phyloP scores from a whole-genome alignment of 2,113 vertebrate genomes.

The Danionella cerebrum region DNA sequence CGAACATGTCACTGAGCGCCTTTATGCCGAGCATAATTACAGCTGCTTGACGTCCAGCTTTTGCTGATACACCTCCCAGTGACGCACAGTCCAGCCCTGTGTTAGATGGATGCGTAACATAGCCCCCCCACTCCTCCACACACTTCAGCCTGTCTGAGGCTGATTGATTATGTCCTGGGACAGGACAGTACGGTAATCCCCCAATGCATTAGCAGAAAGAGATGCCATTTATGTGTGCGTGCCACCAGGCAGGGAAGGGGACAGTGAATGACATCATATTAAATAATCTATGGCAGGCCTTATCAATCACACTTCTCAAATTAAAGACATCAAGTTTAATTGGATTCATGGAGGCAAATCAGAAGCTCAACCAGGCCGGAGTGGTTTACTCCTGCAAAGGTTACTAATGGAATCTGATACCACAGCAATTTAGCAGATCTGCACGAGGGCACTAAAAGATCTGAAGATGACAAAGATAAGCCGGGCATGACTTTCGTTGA shows the following conservation, averaged over 20 bases:
- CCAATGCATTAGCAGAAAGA: slow-evolving; percentile 38
- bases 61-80: slow-evolving; percentile 1
- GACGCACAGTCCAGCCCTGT: slow-evolving; percentile 37
- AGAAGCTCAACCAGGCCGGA: neutral
- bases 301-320: slow-evolving; percentile 30
- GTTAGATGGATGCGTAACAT: slow-evolving; percentile 5
- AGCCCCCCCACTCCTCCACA: neutral
- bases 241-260: neutral
- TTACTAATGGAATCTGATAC: neutral
- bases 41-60: slow-evolving; percentile 17
- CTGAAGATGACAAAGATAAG: no score
- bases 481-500: no score
- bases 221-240: slow-evolving; percentile 29
- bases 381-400: neutral
- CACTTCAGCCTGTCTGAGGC: slow-evolving; percentile 13
- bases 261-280: slow-evolving; percentile 29
- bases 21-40: slow-evolving; percentile 26
- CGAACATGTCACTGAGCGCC: neutral
- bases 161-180: slow-evolving; percentile 52
- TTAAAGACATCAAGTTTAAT: slow-evolving; percentile 15
- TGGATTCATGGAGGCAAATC: neutral
- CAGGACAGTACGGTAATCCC: slow-evolving; percentile 37
- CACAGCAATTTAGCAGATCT: neutral
- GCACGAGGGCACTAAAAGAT: neutral
- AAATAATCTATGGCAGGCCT: neutral